Base-by-base conservation (phyloP, 2,797 vertebrate genomes). In the Paedocypris micromegethes region DNA sequence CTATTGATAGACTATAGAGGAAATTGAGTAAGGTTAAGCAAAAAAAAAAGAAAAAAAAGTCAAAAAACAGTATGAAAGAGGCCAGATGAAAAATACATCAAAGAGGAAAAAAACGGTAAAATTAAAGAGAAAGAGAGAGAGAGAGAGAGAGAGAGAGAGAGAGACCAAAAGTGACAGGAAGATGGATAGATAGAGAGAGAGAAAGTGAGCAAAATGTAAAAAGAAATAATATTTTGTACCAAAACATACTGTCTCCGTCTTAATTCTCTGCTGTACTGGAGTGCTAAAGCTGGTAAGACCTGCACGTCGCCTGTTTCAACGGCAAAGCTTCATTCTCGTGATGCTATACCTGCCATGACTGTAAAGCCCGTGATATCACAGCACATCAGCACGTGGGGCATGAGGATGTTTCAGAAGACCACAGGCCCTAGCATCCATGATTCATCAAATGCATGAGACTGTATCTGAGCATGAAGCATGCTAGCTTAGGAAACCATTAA, bases 241-340 rank as follows among this genome's bases (percentile, higher is more conserved):
- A 23, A 23, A 23, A 23, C 23, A 23, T 23, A 23, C 23, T 23
- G 68, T 38, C 78, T 79, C 61, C 81, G 4, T 84, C 79, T 82
- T 84, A 81, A 86, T 78, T 73, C 77, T 80, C 70, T 81, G 77
- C 81, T 86, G 81, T 86, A 58, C 80, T 84, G 82, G 80, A 83
- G 23, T 81, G 81, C 54, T 52, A 48, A 59, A 51, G 49, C 64
- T 40, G 76, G 76, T 77, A 77, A 77, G 76, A 70, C 1, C 4
- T 39, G 39, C 48, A 64, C 44, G 38, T 60, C 6, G 44, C 65
- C 42, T 66, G 38, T 70, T 66, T 56, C 66, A 66, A 41, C 50
- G 72, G 72, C 64, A 82, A 47, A 68, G 67, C 70, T 45, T 64
- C 40, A 39, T 75, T 50, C 44, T 64, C 80, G 78, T 80, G 75